Conservation (phyloP, 2,797 vertebrate genomes). For the Peromyscus nudipes region DNA sequence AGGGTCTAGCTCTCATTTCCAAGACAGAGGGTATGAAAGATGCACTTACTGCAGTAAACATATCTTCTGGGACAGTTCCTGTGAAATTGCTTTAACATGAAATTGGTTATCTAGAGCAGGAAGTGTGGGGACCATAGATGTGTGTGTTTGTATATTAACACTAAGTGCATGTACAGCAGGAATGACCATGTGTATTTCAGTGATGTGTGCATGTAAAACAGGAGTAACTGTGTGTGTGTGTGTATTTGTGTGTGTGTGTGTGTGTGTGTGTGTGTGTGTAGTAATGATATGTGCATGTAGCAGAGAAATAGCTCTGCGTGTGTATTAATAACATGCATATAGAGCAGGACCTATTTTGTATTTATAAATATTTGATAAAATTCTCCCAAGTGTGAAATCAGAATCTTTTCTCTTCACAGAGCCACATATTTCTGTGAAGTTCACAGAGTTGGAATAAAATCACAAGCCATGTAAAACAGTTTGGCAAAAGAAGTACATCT, state of each 20-base stretch:
- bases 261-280: background rate
- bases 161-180: background rate
- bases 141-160: slow-evolving; percentile 10
- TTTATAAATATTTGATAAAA: slow-evolving; percentile 81
- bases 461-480: slow-evolving; percentile 58
- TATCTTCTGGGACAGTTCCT: slow-evolving; percentile 42
- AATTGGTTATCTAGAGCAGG: background rate
- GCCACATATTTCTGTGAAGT: slow-evolving; percentile 57
- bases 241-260: slow-evolving; percentile 48
- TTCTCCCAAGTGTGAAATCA: slow-evolving; percentile 74
- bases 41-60: background rate
- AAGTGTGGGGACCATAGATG: background rate
- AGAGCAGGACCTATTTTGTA: slow-evolving; percentile 60
- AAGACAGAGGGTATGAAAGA: background rate
- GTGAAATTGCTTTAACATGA: background rate
- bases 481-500: slow-evolving; percentile 42
- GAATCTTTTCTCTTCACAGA: slow-evolving; percentile 60
- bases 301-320: background rate
- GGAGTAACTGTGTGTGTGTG: slow-evolving; percentile 3
- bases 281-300: slow-evolving; percentile 32
- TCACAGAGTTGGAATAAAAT: slow-evolving; percentile 58
- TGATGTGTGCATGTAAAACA: background rate
- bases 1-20: background rate
- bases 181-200: background rate
- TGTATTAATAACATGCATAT: slow-evolving; percentile 36